Conservation (phyloP, 2,888 invertebrate genomes). For the Corythucha ciliata region DNA sequence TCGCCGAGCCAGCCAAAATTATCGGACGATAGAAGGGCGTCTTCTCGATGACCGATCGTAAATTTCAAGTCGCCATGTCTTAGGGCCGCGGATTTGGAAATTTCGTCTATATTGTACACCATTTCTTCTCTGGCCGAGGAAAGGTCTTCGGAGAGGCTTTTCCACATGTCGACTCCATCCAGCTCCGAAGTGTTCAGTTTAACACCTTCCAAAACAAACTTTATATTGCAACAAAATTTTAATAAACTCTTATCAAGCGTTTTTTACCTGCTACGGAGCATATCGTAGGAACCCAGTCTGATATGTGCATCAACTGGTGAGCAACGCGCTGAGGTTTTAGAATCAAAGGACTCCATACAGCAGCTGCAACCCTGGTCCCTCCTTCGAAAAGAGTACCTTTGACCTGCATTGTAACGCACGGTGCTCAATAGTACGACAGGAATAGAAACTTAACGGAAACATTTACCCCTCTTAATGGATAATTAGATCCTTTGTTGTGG, state of each 20-base stretch:
- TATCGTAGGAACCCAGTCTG: conserved; percentile 75
- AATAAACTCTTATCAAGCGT: too few species aligned
- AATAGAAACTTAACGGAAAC: not conserved
- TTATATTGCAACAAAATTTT: not conserved
- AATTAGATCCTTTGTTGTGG: conserved; percentile 66
- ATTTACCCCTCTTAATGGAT: conserved; percentile 66
- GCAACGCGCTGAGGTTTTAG: conserved; percentile 48
- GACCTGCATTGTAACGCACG: conserved; percentile 44
- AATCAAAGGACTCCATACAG: conserved; percentile 63
- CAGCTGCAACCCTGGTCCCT: conserved; percentile 63
- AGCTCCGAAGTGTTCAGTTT: conserved; percentile 28
- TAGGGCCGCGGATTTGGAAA: conserved; percentile 39
- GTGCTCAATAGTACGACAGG: too few species aligned
- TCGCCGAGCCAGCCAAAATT: conserved; percentile 45
- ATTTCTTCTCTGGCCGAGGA: conserved; percentile 45
- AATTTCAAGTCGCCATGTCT: conserved; percentile 42
- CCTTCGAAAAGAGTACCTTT: conserved; percentile 82
- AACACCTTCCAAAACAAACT: not conserved
- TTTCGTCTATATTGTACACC: conserved; percentile 80
- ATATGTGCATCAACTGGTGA: conserved; percentile 64
- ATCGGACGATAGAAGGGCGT: too few species aligned
- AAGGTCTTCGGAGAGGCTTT: conserved; percentile 39
- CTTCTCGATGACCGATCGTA: conserved; percentile 34
- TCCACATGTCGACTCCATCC: conserved; percentile 42
- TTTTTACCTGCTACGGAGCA: conserved; percentile 40